These are phyloP conservation scores for Sus cebifrons DNA, from an alignment of 2,797 vertebrate genomes.

Conservation along the genomic window DNA sequence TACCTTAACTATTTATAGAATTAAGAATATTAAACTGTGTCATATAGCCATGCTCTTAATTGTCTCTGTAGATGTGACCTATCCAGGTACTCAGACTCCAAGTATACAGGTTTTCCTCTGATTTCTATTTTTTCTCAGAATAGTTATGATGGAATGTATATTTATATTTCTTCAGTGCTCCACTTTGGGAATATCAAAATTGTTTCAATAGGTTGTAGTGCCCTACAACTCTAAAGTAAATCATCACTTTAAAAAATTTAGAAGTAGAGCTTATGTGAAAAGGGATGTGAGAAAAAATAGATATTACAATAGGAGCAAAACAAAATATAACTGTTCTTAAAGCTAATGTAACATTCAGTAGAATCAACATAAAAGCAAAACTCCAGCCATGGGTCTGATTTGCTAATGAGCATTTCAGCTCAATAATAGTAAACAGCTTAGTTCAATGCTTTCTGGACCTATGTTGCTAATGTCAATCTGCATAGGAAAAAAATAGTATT, in stretches of 20 bases:
- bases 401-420: slow-evolving; percentile 12
- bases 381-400: neutral
- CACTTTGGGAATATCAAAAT: neutral
- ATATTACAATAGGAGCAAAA: neutral
- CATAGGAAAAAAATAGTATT: neutral
- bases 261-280: neutral
- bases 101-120: neutral
- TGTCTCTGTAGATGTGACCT: neutral
- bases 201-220: neutral
- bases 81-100: neutral
- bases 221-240: neutral
- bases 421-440: neutral
- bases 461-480: neutral
- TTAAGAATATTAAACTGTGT: neutral
- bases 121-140: slow-evolving; percentile 54
- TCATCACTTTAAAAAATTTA: slow-evolving; percentile 2
- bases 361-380: neutral
- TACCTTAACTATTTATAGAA: neutral
- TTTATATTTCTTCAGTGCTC: neutral
- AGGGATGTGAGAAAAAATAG: neutral
- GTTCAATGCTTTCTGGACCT: neutral
- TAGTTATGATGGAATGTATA: neutral
- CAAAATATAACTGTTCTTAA: neutral
- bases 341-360: neutral
- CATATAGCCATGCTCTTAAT: neutral